These are phyloP conservation scores for Tetragonisca angustula DNA, from an alignment of 2,888 invertebrate genomes.

Conservation along the genomic window DNA sequence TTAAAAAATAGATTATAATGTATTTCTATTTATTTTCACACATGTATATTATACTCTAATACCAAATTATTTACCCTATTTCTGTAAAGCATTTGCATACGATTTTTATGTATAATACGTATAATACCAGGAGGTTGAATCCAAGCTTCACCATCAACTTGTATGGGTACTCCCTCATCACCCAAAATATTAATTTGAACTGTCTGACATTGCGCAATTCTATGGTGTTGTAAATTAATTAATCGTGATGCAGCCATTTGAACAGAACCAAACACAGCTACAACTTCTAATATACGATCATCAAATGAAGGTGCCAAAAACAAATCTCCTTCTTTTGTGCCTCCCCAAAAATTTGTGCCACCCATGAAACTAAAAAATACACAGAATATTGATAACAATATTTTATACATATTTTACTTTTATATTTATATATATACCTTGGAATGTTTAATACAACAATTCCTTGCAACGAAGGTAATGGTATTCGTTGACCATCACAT, in stretches of 20 bases:
- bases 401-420: background rate
- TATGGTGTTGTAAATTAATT: conserved; percentile 97
- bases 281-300: conserved; percentile 97
- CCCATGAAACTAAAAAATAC: conserved; percentile 94
- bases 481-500: conserved; percentile 98
- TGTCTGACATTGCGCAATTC: conserved; percentile 98
- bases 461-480: conserved; percentile 97
- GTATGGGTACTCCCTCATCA: conserved; percentile 96
- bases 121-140: conserved; percentile 98
- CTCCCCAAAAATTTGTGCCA: conserved; percentile 99
- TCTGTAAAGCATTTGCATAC: conserved; percentile 97
- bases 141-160: conserved; percentile 99
- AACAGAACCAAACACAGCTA: conserved; percentile 98
- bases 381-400: conserved; percentile 25
- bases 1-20: conserved; percentile 4
- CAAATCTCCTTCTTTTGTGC: conserved; percentile 94
- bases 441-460: conserved; percentile 98
- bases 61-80: conserved; percentile 87
- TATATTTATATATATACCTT: conserved; percentile 85
- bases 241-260: conserved; percentile 98
- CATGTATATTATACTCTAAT: background rate
- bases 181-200: conserved; percentile 98
- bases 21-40: background rate
- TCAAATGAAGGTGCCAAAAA: conserved; percentile 98
- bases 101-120: conserved; percentile 97